Evolutionary conservation across 2,113 vertebrate species (phyloP), one percentile per base, ranked within the genome.

Genomic region (Eulemur macaco): DNA sequence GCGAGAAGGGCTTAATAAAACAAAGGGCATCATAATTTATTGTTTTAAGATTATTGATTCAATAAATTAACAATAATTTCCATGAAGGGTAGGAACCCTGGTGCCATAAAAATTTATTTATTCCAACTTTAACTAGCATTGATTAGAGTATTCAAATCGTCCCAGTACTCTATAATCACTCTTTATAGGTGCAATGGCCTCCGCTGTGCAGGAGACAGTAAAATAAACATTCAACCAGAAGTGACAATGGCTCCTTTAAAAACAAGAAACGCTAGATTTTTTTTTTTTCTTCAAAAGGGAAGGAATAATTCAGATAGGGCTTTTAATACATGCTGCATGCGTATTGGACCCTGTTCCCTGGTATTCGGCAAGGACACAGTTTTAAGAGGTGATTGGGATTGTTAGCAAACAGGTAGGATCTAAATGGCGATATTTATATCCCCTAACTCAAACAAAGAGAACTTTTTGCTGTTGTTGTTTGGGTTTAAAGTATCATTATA

Each of bases 41-140:
- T 98, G 97, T 99, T 98, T 97, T 95, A 97, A 96, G 96, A 98
- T 98, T 97, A 98, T 98, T 97, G 98, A 98, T 98, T 98, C 97
- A 98, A 98, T 98, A 98, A 98, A 98, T 98, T 98, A 98, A 96
- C 97, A 97, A 97, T 98, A 96, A 97, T 98, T 99, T 98, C 98
- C 86, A 42, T 50, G 91, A 98, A 98, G 91, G 81, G 69, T 97
- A 97, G 97, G 86, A 98, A 97, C 52, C 89, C 95, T 96, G 84
- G 97, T 96, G 94, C 95, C 93, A 96, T 98, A 97, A 97, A 98
- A 97, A 95, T 97, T 98, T 98, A 98, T 98, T 98, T 98, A 98
- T 98, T 97, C 97, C 68, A 2, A 3, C 86, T 96, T 97, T 98
- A 98, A 98, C 97, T 93, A 96, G 96, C 98, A 98, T 97, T 98